phyloP scores from a whole-genome alignment of 2,888 invertebrate genomes.

The Carterocephalus palaemon region DNA sequence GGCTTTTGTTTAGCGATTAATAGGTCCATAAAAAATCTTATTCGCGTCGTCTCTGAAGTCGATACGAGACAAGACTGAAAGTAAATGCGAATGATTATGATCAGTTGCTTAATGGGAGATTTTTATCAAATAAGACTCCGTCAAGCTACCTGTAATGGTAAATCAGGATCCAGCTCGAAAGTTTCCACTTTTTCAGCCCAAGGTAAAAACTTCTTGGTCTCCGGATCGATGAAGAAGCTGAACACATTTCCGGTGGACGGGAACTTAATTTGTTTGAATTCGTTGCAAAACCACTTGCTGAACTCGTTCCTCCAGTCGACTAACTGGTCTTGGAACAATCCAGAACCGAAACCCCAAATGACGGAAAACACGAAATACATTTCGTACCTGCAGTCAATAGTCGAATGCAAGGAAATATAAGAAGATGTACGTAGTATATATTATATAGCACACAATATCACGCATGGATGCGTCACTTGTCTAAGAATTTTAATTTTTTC shows the following conservation, averaged over 20 bases:
- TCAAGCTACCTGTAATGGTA: constrained; percentile 89
- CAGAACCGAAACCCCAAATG: constrained; percentile 96
- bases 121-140: neutral
- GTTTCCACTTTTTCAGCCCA: constrained; percentile 90
- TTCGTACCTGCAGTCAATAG: constrained; percentile 81
- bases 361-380: constrained; percentile 94
- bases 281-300: constrained; percentile 95
- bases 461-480: too few species aligned
- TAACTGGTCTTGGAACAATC: constrained; percentile 93
- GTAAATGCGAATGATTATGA: neutral
- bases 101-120: neutral
- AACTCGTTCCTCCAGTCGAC: constrained; percentile 96
- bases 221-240: constrained; percentile 92
- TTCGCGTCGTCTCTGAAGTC: constrained; percentile 92
- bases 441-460: too few species aligned
- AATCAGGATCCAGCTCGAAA: constrained; percentile 91
- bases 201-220: constrained; percentile 89
- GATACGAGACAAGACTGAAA: constrained; percentile 88
- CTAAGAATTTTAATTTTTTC: too few species aligned
- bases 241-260: constrained; percentile 91
- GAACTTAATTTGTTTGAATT: constrained; percentile 94
- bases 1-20: constrained; percentile 88
- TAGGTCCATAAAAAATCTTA: constrained; percentile 92
- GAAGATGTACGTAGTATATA: neutral
- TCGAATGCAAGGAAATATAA: neutral